Evolutionary conservation across 2,797 vertebrate species (phyloP), one percentile per base, ranked within the genome.

Genomic region (Acanthis flammea): DNA sequence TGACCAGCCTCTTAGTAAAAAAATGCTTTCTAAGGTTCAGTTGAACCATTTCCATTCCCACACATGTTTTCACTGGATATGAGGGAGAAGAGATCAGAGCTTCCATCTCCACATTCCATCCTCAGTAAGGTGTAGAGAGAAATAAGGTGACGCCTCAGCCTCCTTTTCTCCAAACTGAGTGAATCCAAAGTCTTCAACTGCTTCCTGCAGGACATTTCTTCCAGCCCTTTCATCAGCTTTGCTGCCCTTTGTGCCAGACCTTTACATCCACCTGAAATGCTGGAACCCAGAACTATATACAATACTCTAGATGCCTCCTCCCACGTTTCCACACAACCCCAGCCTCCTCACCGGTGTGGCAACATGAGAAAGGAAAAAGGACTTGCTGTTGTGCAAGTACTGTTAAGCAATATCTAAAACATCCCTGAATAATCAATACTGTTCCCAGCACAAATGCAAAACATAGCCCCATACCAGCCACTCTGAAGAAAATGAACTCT

Each of bases 251-350:
- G 24, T 19, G 18, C 19, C 35, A 35, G 14, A 44, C 17, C 6
- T 33, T 30, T 35, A 44, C 4, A 33, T 33, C 14, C 0, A 0
- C 14, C 47, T 44, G 24, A 68, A 62, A 57, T 44, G 4, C 7
- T 30, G 31, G 23, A 37, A 23, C 6, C 16, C 14, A 44, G 9
- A 75, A n/a, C 10, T 37, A n/a, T 5, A 37, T 10, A 28, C 11
- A 44, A 7, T 8, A 62, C 9, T 81, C 15, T 37, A 24, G 6
- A 18, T 17, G 5, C 9, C 33, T 67, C 41, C 54, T 61, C 22
- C 10, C 41, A 24, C 0, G 0, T 35, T 73, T 33, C 39, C 53
- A 47, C 4, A 8, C 8, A 67, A 13, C 4, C 12, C 18, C 33
- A 61, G 3, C 8, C 22, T 41, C 33, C 25, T 27, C 19, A 16